Base-by-base conservation (phyloP, 1,140 invertebrate species). In the Ceratina japonica region DNA sequence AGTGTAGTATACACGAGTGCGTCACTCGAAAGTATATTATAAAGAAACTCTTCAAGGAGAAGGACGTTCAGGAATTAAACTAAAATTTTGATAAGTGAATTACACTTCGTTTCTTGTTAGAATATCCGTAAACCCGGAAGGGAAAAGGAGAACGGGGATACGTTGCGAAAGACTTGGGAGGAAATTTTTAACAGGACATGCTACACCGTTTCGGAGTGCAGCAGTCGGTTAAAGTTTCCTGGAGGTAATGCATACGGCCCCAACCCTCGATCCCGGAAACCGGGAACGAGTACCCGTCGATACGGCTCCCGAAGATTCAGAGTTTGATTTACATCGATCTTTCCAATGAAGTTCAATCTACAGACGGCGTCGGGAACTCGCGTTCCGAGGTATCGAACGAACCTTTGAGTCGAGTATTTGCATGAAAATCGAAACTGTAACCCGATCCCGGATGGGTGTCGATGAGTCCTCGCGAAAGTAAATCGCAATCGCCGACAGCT, bases 341-440 rank as follows among this genome's bases (percentile, higher is more conserved):
- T 52, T 16, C 20, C 8, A 10, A 10, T 31, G 7, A 7, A 44
- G n/a, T 59, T 71, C 69, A 3, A 71, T 59, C 69, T 22, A 18
- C 13, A 24, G 1, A 71, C 31, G 20, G 27, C 15, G 27, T 44
- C n/a, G 27, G 62, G 1, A 7, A 22, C 16, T n/a, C 1, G n/a
- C n/a, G 52, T 56, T 70, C 20, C 52, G 5, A 70, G 1, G 18
- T 20, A n/a, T 58, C 22, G 13, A 37, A 58, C n/a, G n/a, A 44
- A 0, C 27, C 13, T 37, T 71, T 18, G 27, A 58, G n/a, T 12
- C 3, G 15, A 1, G n/a, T 10, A 37, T 56, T 37, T 71, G 27
- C 52, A 56, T 37, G 20, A 37, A 22, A 20, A 71, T 37, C 27
- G 69, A 18, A 58, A 22, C 31, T 31, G 54, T 31, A 71, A 71